These are phyloP conservation scores for Anhinga anhinga DNA, from an alignment of 2,113 vertebrate genomes.

Conservation along the genomic window DNA sequence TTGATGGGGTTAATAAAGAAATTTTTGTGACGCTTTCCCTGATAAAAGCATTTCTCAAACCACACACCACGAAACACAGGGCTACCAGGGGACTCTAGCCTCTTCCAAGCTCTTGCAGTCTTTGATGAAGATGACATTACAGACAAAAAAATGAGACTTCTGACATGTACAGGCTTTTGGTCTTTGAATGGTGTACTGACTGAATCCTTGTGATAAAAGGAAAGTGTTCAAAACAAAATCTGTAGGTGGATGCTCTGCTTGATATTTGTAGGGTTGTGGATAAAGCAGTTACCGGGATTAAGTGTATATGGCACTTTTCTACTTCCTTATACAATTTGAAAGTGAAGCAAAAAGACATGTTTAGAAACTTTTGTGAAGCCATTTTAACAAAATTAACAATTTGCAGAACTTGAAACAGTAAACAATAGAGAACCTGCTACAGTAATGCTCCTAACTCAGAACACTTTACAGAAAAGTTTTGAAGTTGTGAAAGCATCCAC, in stretches of 20 bases:
- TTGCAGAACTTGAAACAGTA: neutral
- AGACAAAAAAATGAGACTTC: neutral
- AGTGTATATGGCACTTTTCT: neutral
- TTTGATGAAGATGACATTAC: slow-evolving; percentile 26
- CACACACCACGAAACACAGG: neutral
- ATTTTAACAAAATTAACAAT: neutral
- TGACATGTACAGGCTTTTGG: neutral
- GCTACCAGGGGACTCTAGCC: neutral
- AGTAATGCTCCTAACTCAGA: neutral
- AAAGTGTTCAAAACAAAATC: neutral
- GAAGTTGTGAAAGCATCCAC: neutral
- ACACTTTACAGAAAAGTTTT: neutral
- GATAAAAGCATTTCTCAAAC: slow-evolving; percentile 1
- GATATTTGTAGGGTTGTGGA: neutral
- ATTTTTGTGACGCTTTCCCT: neutral
- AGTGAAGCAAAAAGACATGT: neutral
- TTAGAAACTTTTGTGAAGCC: neutral
- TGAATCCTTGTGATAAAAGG: slow-evolving; percentile 20
- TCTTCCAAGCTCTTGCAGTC: neutral
- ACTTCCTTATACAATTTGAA: neutral
- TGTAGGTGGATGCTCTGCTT: neutral
- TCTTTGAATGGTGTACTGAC: neutral
- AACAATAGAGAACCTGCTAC: neutral
- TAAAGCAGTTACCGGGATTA: neutral
- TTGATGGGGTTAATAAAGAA: neutral